Evolutionary conservation across 2,888 invertebrate genomes (phyloP).

Genomic region (Xiphydria camelus): DNA sequence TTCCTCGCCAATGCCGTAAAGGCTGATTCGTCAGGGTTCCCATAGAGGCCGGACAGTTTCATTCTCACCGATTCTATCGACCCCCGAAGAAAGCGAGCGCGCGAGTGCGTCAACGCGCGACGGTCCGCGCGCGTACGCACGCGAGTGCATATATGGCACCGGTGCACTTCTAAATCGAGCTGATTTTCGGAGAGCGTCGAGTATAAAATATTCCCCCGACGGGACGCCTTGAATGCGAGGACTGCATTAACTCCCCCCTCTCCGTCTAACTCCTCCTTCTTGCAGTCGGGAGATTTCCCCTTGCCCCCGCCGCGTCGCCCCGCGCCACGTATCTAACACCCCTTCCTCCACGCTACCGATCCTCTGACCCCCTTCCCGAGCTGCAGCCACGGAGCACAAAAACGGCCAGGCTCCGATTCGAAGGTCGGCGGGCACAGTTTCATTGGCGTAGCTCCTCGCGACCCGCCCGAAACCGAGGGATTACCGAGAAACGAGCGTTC

Average conservation of each 20-base stretch:
- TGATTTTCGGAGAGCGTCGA: slow-evolving; percentile 11
- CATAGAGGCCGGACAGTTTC: too few relatives aligned
- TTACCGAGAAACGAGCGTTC: too few relatives aligned
- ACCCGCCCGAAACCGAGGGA: not conserved
- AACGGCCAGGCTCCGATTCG: slow-evolving; percentile 52
- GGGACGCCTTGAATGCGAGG: slow-evolving; percentile 14
- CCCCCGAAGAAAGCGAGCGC: too few relatives aligned
- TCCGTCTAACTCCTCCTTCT: slow-evolving; percentile 5
- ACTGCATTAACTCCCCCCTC: slow-evolving; percentile 14
- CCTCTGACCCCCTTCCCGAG: slow-evolving; percentile 24
- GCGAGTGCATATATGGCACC: too few relatives aligned
- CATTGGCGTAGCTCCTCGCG: slow-evolving; percentile 45
- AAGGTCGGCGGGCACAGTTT: slow-evolving; percentile 47
- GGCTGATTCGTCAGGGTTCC: too few relatives aligned
- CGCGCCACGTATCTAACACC: slow-evolving; percentile 9
- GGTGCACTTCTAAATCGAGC: too few relatives aligned
- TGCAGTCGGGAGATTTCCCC: slow-evolving; percentile 5
- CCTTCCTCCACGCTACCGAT: too few relatives aligned
- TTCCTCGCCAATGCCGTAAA: too few relatives aligned
- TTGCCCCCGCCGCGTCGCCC: too few relatives aligned
- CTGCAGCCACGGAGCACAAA: slow-evolving; percentile 41
- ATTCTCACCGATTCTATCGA: too few relatives aligned
- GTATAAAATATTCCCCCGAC: slow-evolving; percentile 13
- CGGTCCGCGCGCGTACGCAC: too few relatives aligned
- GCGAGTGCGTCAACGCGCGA: too few relatives aligned